Evolutionary conservation across 2,113 vertebrate species (phyloP).

Genomic region (Phylloscopus trochilus): DNA sequence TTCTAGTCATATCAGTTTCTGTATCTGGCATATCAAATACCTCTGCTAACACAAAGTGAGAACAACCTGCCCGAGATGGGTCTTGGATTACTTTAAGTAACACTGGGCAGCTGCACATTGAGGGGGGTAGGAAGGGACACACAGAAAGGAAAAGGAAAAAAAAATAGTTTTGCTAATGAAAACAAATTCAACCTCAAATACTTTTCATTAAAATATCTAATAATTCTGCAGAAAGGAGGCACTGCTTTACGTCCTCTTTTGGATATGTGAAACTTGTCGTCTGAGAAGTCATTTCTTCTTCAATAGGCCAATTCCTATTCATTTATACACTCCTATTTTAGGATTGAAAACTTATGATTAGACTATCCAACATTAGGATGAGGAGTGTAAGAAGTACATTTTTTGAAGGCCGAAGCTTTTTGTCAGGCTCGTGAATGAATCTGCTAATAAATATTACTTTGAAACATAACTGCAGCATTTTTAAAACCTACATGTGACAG

Average conservation of each 20-base stretch:
- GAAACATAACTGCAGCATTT: background rate
- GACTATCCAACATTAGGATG: background rate
- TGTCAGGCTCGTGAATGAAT: background rate
- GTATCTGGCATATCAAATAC: background rate
- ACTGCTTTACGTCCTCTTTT: background rate
- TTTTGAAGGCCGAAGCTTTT: background rate
- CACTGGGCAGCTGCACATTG: background rate
- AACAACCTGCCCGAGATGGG: background rate
- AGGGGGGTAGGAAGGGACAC: rapidly evolving
- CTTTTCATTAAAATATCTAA: background rate
- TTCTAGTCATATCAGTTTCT: background rate
- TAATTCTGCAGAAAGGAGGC: background rate
- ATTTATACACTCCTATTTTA: background rate
- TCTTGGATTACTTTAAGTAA: background rate
- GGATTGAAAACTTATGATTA: background rate
- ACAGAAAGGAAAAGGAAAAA: background rate
- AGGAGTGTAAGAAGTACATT: background rate
- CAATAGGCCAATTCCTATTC: background rate
- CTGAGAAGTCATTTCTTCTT: background rate
- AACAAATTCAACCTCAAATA: background rate
- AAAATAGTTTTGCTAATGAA: background rate
- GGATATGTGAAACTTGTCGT: background rate
- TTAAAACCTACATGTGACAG: background rate
- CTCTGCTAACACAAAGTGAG: background rate
- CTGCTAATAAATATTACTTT: background rate